Conservation (phyloP, 1,140 invertebrate species). For the Proctacanthus coquilletti region DNA sequence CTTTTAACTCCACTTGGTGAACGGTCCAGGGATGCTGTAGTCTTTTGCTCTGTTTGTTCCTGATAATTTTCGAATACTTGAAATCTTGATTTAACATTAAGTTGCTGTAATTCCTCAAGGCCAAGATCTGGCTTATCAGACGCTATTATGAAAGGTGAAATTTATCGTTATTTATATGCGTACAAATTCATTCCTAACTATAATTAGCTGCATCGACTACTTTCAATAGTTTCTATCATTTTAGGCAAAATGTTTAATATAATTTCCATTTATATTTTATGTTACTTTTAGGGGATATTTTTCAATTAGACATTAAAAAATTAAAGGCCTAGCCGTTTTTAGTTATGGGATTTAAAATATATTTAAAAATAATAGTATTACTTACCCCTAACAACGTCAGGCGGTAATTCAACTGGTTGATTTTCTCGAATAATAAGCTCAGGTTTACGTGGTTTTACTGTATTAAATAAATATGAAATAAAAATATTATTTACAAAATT, state of each 20-base stretch:
- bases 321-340: too few relatives aligned
- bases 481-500: constrained; percentile 8
- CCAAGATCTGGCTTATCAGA: constrained; percentile 81
- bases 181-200: neutral
- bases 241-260: too few relatives aligned
- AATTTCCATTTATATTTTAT: too few relatives aligned
- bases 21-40: constrained; percentile 21
- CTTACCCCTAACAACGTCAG: constrained; percentile 67
- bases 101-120: constrained; percentile 59
- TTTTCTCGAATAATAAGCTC: constrained; percentile 86
- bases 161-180: constrained; percentile 1
- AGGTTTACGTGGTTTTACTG: constrained; percentile 53
- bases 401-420: constrained; percentile 71
- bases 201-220: too few relatives aligned
- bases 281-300: too few relatives aligned
- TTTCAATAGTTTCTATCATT: too few relatives aligned
- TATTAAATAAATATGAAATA: too few relatives aligned
- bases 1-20: constrained; percentile 41
- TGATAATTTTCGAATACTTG: constrained; percentile 64
- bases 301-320: too few relatives aligned
- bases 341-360: too few relatives aligned
- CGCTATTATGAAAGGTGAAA: constrained; percentile 35
- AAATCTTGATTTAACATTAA: constrained; percentile 76
- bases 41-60: constrained; percentile 33
- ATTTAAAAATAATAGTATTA: too few relatives aligned